Evolutionary conservation across 2,113 vertebrate species (phyloP).

Genomic region (Lagopus leucura): DNA sequence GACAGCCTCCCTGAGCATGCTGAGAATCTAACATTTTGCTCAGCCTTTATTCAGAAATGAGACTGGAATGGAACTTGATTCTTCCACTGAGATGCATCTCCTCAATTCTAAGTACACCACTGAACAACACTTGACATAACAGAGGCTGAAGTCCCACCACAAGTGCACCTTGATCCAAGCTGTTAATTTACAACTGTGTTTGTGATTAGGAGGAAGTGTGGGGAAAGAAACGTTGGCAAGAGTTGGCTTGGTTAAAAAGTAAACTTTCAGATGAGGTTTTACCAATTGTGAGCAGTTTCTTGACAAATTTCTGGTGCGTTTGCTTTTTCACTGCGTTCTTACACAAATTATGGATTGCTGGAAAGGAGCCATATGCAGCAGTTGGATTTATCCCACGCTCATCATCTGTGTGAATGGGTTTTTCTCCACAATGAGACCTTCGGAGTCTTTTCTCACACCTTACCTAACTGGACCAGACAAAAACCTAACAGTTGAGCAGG

Average conservation of each 20-base stretch:
- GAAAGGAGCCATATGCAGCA: conserved; percentile 19
- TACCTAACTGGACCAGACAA: conserved; percentile 87
- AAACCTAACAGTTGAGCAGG: conserved; percentile 88
- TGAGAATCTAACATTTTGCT: not conserved
- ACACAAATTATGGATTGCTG: conserved; percentile 75
- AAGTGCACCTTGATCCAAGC: not conserved
- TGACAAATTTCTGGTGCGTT: not conserved
- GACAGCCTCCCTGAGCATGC: not conserved
- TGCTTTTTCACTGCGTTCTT: not conserved
- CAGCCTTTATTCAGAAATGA: not conserved
- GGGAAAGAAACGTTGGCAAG: not conserved
- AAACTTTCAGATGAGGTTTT: not conserved
- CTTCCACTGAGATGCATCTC: not conserved
- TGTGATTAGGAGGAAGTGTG: not conserved
- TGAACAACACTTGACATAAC: not conserved
- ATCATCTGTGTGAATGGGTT: conserved; percentile 90
- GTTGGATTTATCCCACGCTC: conserved; percentile 86
- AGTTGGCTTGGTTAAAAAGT: not conserved
- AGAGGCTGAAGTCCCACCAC: not conserved
- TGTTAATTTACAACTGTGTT: not conserved
- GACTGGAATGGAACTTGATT: not conserved
- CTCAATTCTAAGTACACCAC: not conserved
- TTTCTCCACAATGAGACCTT: conserved; percentile 87
- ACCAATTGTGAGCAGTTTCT: not conserved
- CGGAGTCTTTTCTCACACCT: conserved; percentile 88